Percentiles rank a stretch among this genome's conserved stretches.
phyloP scores from a whole-genome alignment of 2,113 vertebrate genomes.

The Lampris incognitus region DNA sequence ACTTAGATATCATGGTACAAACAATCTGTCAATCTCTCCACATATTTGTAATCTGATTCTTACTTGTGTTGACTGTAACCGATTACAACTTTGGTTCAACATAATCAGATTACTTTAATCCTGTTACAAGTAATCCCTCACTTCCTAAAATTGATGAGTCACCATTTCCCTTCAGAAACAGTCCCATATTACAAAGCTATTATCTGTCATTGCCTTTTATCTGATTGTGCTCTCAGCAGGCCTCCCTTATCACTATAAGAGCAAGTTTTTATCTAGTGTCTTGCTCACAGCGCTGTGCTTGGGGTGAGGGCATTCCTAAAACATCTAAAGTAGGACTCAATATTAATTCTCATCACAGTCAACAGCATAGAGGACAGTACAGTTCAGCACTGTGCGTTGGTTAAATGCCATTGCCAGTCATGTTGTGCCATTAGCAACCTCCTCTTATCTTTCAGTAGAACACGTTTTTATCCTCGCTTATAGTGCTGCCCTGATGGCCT shows the following conservation, averaged over 20 bases:
- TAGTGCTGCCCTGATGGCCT: constrained; percentile 37
- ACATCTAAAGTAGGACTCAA: constrained; percentile 28
- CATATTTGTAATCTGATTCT: constrained; percentile 42
- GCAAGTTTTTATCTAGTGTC: constrained; percentile 48
- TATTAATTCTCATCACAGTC: constrained; percentile 13
- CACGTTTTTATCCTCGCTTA: constrained; percentile 43
- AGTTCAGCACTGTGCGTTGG: background rate
- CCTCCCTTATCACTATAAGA: constrained; percentile 61
- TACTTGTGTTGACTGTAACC: constrained; percentile 49
- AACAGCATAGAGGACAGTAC: background rate
- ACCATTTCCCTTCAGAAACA: constrained; percentile 65
- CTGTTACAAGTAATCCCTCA: constrained; percentile 50
- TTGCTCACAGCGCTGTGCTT: constrained; percentile 45
- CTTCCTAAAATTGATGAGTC: constrained; percentile 48
- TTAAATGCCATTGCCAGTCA: constrained; percentile 17
- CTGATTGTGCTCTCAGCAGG: constrained; percentile 49
- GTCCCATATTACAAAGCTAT: constrained; percentile 65
- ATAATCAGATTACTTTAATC: constrained; percentile 48
- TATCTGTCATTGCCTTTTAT: constrained; percentile 58
- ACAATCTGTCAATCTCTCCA: constrained; percentile 1
- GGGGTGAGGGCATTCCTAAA: constrained; percentile 19
- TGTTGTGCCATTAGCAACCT: constrained; percentile 46
- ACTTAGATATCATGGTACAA: constrained; percentile 31
- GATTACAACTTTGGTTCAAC: constrained; percentile 13
- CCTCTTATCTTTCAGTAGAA: constrained; percentile 37